Percentiles rank a stretch among this genome's conserved stretches.
These are phyloP conservation scores for Phortica okadai DNA, from an alignment of 2,888 invertebrate genomes.

Conservation along the genomic window DNA sequence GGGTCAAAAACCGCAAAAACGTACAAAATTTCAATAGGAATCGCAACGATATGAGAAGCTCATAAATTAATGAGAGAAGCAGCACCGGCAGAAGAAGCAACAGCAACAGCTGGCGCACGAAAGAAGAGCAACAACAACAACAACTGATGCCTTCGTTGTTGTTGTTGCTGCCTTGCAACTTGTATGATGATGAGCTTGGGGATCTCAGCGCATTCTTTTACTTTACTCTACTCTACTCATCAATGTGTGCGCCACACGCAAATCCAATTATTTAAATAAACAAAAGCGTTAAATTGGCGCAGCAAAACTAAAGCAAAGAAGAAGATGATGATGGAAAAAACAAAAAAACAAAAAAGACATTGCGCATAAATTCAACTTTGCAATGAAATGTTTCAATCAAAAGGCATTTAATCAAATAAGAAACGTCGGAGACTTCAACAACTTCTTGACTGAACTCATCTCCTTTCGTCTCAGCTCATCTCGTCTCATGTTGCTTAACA, in stretches of 20 bases:
- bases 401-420: constrained; percentile 41
- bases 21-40: constrained; percentile 34
- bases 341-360: constrained; percentile 3
- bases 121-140: background rate
- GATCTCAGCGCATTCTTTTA: too few species aligned
- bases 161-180: too few species aligned
- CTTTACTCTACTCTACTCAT: constrained; percentile 16
- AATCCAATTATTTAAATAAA: constrained; percentile 72
- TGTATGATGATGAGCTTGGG: too few species aligned
- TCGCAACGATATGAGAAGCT: constrained; percentile 43
- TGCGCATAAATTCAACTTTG: constrained; percentile 43
- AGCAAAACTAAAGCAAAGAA: background rate
- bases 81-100: constrained; percentile 39
- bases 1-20: constrained; percentile 38
- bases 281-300: constrained; percentile 2
- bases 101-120: background rate
- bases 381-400: constrained; percentile 71
- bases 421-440: background rate
- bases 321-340: background rate
- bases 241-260: constrained; percentile 64
- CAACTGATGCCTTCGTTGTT: background rate
- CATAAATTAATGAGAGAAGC: constrained; percentile 46
- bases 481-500: constrained; percentile 30
- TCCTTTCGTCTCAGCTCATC: background rate
- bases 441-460: background rate